Evolutionary conservation across 2,113 vertebrate species (phyloP), one percentile per base, ranked within the genome.

Genomic region (Sinosuthora webbiana): DNA sequence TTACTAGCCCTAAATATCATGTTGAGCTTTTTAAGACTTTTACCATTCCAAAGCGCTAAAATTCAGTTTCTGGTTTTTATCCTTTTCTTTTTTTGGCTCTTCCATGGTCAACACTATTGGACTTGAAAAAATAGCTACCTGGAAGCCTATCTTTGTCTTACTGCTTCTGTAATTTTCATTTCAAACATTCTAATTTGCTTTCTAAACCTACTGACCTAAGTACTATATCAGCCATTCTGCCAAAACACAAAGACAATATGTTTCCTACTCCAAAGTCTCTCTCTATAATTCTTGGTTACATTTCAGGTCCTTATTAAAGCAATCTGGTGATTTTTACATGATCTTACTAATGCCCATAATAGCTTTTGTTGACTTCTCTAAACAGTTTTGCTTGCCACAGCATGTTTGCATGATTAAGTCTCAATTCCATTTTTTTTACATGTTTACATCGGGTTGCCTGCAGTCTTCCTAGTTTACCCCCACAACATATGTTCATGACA

Each of bases 341-440:
- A 84, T 35, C 37, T 83, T 84, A 59, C 60, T 15, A 16, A 79
- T 59, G 63, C 37, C 50, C 44, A 9, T 86, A 90, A 79, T 24
- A 84, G 62, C 39, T 84, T 93, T 80, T 94, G 62, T 96, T 89
- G 65, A 94, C 80, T 90, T 92, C 86, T 89, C 79, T 52, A 57
- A 90, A 83, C 27, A 23, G 55, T 94, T 93, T 70, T 87, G 59
- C 55, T 63, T 86, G 33, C 30, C 73, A 59, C 60, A 93, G 89
- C 86, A 83, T 19, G 7, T 78, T 94, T 63, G 19, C 15, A 15
- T 22, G 28, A 83, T 80, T 83, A 91, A 93, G 62, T 90, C 73
- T 74, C 63, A 83, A 67, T 23, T 74, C 39, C 9, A 41, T 24
- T 62, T 81, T 90, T 92, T 77, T 89, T 50, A 75, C 27, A 57